Percentiles rank a stretch among this genome's conserved stretches.
Conservation (phyloP, 2,888 invertebrate species). For the Phymatocera aterrima region DNA sequence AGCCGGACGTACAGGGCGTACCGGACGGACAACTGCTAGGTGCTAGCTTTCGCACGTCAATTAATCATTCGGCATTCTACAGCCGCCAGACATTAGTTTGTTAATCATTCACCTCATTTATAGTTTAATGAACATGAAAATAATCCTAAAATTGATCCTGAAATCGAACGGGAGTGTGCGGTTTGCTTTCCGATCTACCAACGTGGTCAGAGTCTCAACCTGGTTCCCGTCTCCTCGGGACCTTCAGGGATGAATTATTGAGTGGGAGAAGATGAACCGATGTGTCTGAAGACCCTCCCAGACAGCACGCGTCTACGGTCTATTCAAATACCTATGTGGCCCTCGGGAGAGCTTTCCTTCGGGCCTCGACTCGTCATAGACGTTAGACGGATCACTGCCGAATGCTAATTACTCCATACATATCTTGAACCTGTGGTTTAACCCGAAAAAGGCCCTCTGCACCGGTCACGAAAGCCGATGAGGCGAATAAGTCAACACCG, state of each 20-base stretch:
- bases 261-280: constrained; percentile 38
- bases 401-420: too few relatives aligned
- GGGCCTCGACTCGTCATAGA: neutral
- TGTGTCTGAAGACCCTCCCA: constrained; percentile 34
- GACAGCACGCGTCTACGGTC: constrained; percentile 21
- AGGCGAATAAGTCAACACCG: neutral
- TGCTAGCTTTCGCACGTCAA: neutral
- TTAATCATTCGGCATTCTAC: neutral
- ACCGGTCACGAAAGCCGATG: neutral
- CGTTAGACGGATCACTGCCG: too few relatives aligned
- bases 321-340: constrained; percentile 29
- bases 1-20: neutral
- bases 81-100: neutral
- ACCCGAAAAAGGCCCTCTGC: neutral
- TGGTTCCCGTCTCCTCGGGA: neutral
- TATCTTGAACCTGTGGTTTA: too few relatives aligned
- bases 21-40: neutral
- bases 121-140: too few relatives aligned
- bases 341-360: neutral
- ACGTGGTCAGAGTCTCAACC: neutral
- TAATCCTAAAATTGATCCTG: too few relatives aligned
- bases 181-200: too few relatives aligned
- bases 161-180: too few relatives aligned
- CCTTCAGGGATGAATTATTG: constrained; percentile 47
- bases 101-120: neutral